Percentiles rank a stretch among this genome's conserved stretches.
phyloP scores from a whole-genome alignment of 1,140 invertebrate genomes.

The Drosophila equinoxialis region DNA sequence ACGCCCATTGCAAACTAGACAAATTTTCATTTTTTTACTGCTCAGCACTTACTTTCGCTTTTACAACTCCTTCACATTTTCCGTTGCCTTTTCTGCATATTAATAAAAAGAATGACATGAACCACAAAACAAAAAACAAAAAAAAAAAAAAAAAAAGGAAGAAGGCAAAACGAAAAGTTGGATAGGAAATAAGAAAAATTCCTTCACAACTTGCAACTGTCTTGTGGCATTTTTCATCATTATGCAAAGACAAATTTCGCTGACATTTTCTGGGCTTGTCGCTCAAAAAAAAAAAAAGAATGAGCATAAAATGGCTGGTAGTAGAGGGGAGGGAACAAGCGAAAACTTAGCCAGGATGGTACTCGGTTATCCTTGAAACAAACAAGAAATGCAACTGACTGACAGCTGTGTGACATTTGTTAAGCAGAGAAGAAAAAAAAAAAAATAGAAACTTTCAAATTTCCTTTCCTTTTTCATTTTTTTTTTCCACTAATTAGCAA shows the following conservation, averaged over 20 bases:
- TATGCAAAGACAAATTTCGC: conserved; percentile 14
- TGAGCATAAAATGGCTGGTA: background rate
- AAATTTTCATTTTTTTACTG: conserved; percentile 6
- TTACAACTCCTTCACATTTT: background rate
- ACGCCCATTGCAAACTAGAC: conserved; percentile 5
- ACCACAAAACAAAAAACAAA: background rate
- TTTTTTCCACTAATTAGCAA: background rate
- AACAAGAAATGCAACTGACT: conserved; percentile 12
- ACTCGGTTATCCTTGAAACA: conserved; percentile 9
- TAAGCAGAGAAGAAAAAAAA: background rate
- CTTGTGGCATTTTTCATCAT: conserved; percentile 14
- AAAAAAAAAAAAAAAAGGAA: background rate
- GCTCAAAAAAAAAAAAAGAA: background rate
- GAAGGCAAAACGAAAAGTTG: background rate
- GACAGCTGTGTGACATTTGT: conserved; percentile 12
- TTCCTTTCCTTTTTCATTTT: background rate
- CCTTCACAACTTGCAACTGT: conserved; percentile 12
- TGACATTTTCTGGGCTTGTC: conserved; percentile 12
- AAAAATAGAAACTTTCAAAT: conserved; percentile 2
- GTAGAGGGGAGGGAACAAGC: background rate
- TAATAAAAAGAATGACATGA: conserved; percentile 12
- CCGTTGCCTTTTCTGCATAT: background rate
- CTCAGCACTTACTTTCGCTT: conserved; percentile 7
- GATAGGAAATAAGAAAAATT: conserved; percentile 12
- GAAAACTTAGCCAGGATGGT: conserved; percentile 5